Evolutionary conservation across 1,140 invertebrate genomes (phyloP).

Genomic region (Babylonia areolata): DNA sequence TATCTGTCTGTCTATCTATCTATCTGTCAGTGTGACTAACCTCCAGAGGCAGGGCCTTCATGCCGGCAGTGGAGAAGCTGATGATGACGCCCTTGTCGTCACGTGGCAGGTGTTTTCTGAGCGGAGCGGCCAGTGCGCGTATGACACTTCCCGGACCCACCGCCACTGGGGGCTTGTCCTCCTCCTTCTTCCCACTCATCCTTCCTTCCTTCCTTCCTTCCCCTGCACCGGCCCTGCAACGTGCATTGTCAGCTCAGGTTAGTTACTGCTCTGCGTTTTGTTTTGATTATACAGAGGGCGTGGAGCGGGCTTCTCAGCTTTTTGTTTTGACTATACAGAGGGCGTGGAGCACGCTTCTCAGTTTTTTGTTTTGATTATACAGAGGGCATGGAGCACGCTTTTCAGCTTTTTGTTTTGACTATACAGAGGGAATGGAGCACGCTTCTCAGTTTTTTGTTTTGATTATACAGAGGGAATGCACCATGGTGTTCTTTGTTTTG

Average conservation of each 20-base stretch:
- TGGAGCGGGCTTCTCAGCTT: too few species aligned
- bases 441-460: neutral
- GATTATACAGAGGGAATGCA: neutral
- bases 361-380: neutral
- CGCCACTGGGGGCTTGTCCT: conserved; percentile 65
- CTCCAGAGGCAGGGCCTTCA: conserved; percentile 67
- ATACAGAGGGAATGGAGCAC: neutral
- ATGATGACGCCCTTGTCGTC: conserved; percentile 57
- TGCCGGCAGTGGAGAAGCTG: conserved; percentile 61
- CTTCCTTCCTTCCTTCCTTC: neutral
- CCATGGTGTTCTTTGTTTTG: too few species aligned
- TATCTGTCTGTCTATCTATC: too few species aligned
- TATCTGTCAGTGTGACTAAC: conserved; percentile 60
- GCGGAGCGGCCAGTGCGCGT: conserved; percentile 59
- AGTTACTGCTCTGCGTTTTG: too few species aligned
- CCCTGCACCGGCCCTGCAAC: neutral
- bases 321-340: neutral
- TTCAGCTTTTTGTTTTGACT: neutral
- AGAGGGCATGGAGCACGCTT: neutral
- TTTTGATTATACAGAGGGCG: neutral
- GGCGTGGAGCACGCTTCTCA: too few species aligned
- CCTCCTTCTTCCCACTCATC: conserved; percentile 56
- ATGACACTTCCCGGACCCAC: conserved; percentile 73
- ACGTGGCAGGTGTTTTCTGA: neutral
- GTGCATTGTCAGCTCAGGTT: neutral